Evolutionary conservation across 2,888 invertebrate species (phyloP), one percentile per base, ranked within the genome.

Genomic region (Philereme transversata): DNA sequence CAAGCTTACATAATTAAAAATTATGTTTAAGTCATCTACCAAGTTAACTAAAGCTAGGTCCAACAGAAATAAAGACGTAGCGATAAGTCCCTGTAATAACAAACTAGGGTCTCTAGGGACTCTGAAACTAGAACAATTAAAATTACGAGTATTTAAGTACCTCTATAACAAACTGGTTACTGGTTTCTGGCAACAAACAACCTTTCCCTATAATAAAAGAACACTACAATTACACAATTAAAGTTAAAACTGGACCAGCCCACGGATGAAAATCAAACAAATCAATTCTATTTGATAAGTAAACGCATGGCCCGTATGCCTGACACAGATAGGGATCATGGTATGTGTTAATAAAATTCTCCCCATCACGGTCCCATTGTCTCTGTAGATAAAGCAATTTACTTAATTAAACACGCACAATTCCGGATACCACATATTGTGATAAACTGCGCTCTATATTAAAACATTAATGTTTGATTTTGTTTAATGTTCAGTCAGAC

Each of bases 331-430:
- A 83, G 74, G 68, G 77, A 83, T 82, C 84, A 70, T 67, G 68
- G 70, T 77, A 74, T 74, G 82, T 77, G 82, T 86, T 86, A 87
- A 86, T 88, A 87, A 85, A 86, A 82, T 74, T 78, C 79, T 83
- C 84, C 87, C 84, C 82, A 83, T 82, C 79, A 84, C 77, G 77
- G 69, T 71, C 70, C 83, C 75, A 87, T 91, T 92, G 91, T 92
- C 88, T 90, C 83, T 80, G 59, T 72, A 86, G 90, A 91, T 92
- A 90, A 87, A 92, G 90, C 86, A 90, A 92, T 92, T 91, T 89
- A 89, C 83, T 87, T 91, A 91, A 92, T 92, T 92, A 92, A 87
- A 84, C 83, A 68, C 80, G 82, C 85, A 86, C 86, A 82, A 82
- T 69, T 65, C 51, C 57, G 63, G 66, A 60, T 62, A 65, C 63